Evolutionary conservation across 2,113 vertebrate species (phyloP).

Genomic region (Myrmophylax atrothorax): DNA sequence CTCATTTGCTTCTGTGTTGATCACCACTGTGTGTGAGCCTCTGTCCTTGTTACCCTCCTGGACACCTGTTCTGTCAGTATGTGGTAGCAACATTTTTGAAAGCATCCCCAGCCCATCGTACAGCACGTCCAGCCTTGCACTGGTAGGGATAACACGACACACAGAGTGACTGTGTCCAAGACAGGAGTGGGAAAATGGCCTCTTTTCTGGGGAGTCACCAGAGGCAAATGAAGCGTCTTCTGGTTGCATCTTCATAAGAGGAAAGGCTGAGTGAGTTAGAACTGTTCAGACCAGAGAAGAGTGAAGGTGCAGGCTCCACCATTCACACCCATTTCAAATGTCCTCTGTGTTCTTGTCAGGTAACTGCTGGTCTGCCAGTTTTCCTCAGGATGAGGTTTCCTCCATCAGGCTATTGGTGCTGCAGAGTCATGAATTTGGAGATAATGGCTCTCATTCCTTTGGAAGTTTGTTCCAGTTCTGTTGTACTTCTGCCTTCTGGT

Average conservation of each 20-base stretch:
- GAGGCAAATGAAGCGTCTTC: background rate
- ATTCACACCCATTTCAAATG: background rate
- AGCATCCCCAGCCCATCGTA: background rate
- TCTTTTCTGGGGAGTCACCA: background rate
- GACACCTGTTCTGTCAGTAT: background rate
- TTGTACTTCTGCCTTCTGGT: background rate
- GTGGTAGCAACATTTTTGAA: constrained; percentile 49
- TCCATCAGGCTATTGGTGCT: background rate
- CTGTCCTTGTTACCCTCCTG: background rate
- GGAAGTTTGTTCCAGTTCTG: background rate
- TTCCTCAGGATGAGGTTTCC: background rate
- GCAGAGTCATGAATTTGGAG: background rate
- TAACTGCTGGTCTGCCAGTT: background rate
- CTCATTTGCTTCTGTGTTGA: constrained; percentile 14
- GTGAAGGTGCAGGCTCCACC: background rate
- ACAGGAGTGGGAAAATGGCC: background rate
- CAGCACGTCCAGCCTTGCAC: background rate
- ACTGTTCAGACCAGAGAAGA: background rate
- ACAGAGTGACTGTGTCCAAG: background rate
- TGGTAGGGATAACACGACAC: background rate
- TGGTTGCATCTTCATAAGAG: background rate
- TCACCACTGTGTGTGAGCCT: background rate
- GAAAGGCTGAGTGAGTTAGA: background rate
- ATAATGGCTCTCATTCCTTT: background rate
- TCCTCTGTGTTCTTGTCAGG: too few species aligned